Conservation (phyloP, 2,888 invertebrate genomes). For the Parnassius orleans region DNA sequence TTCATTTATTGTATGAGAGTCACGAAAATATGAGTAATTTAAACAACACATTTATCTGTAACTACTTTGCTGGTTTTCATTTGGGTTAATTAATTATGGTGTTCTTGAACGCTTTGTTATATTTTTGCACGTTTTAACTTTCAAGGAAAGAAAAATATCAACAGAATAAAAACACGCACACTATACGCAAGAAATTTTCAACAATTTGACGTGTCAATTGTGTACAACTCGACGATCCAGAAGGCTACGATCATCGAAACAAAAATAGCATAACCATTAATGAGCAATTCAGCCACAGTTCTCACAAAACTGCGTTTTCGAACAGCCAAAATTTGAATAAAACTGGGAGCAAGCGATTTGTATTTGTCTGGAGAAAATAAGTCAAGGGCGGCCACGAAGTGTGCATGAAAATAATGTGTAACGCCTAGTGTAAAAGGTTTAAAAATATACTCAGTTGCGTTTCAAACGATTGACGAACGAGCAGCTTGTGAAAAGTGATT, state of each 20-base stretch:
- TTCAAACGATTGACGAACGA: constrained; percentile 42
- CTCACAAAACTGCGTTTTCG: constrained; percentile 26
- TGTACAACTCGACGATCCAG: constrained; percentile 2
- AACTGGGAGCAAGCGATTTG: constrained; percentile 15
- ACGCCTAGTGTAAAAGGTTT: constrained; percentile 61
- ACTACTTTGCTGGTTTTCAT: no score
- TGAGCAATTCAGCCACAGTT: constrained; percentile 25
- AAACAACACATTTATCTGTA: no score
- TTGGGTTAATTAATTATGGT: no score
- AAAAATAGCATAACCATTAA: constrained; percentile 21
- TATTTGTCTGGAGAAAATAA: constrained; percentile 43
- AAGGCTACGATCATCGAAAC: constrained; percentile 18
- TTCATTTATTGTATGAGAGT: no score
- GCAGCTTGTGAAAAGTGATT: constrained; percentile 32
- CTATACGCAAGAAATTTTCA: constrained; percentile 11
- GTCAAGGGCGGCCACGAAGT: constrained; percentile 67
- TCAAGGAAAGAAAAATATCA: no score
- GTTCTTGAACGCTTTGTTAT: no score
- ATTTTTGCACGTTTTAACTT: no score
- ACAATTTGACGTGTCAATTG: constrained; percentile 21
- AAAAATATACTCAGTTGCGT: constrained; percentile 74
- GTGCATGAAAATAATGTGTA: constrained; percentile 67
- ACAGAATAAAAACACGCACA: constrained; percentile 4
- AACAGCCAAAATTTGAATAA: constrained; percentile 10
- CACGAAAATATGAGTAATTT: no score